Evolutionary conservation across 2,888 invertebrate genomes (phyloP), one percentile per base, ranked within the genome.

Genomic region (Halictus ligatus): DNA sequence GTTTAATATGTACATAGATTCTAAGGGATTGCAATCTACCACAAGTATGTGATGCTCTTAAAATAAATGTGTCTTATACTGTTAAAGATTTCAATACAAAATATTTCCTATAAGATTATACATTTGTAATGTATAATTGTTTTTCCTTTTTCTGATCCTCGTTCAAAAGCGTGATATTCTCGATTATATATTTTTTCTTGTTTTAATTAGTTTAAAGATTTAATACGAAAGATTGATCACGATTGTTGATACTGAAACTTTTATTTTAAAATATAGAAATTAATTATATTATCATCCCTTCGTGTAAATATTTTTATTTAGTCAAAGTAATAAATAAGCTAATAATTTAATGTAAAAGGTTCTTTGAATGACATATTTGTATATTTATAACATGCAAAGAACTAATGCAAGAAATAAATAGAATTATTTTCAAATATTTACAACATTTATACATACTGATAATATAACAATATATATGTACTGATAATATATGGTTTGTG

Each of bases 21-120:
- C 73, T 84, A 89, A 83, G 85, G 77, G 78, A 87, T 83, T 89
- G 82, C 90, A 88, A 89, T 80, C 76, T 83, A 84, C 35, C 25
- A 77, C 75, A 78, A 77, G 80, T 88, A 85, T 87, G 84, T 87
- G 91, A 91, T 85, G 90, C 89, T 90, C 93, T 92, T 91, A 89
- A 92, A 94, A 94, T 94, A 94, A 93, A 94, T 92, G 92, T 93
- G 93, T 94, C 94, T 94, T 94, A 93, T 93, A 93, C 91, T 92
- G 93, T 94, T 94, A 91, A 75, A 72, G 75, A 80, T 74, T 76
- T 78, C 46, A 73, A 76, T 76, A 79, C 13, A 76, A 75, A 60
- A 84, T 60, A 54, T 60, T 84, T 84, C 77, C 35, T 58, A 73
- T n/a, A 71, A 74, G 12, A 78, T 72, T 85, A 78, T 75, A 67